Evolutionary conservation across 2,888 invertebrate genomes (phyloP).

Genomic region (Microctonus brassicae): DNA sequence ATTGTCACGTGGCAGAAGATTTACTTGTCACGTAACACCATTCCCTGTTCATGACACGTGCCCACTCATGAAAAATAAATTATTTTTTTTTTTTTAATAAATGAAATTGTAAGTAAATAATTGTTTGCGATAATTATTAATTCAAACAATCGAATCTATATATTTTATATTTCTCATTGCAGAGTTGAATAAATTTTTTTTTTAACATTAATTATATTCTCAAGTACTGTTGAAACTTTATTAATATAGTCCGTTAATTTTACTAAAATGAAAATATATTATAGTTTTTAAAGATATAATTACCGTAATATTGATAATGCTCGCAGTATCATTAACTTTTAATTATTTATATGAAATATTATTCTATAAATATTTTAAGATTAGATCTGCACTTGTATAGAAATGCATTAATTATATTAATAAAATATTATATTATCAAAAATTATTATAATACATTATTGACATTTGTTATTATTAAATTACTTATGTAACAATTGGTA

Average conservation of each 20-base stretch:
- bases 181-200: background rate
- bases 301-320: background rate
- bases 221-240: conserved; percentile 10
- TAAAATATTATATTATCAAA: too few species aligned
- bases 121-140: too few species aligned
- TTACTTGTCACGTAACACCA: background rate
- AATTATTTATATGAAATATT: too few species aligned
- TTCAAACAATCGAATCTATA: background rate
- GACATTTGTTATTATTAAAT: too few species aligned
- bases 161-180: background rate
- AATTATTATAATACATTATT: too few species aligned
- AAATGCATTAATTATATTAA: too few species aligned
- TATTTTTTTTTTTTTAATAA: too few species aligned
- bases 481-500: too few species aligned
- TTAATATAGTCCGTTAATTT: background rate
- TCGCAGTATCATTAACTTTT: too few species aligned
- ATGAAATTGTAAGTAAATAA: background rate
- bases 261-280: background rate
- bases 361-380: too few species aligned
- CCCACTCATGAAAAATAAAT: background rate
- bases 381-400: too few species aligned
- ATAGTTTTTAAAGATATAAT: background rate
- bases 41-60: background rate
- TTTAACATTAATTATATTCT: background rate
- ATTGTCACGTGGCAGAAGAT: background rate